Percentiles rank a stretch among this genome's conserved stretches.
Evolutionary conservation across 2,113 vertebrate genomes (phyloP).

Genomic region (Tragelaphus strepsiceros): DNA sequence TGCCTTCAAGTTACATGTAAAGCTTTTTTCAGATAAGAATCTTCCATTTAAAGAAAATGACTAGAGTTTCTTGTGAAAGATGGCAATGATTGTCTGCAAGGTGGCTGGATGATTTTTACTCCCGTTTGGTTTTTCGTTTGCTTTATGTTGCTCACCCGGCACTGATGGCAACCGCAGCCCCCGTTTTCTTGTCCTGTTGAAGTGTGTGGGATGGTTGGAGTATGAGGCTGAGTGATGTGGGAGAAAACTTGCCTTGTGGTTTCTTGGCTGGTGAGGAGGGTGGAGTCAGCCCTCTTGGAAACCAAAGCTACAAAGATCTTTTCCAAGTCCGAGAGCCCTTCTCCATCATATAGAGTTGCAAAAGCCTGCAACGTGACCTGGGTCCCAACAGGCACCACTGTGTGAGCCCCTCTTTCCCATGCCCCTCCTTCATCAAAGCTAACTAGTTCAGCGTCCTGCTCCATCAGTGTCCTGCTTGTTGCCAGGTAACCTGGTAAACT

Average conservation of each 20-base stretch:
- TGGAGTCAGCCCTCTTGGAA: neutral
- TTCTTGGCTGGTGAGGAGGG: neutral
- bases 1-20: neutral
- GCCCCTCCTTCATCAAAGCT: neutral
- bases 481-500: no score
- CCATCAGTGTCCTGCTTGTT: neutral
- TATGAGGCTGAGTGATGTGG: no score
- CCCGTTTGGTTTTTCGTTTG: neutral
- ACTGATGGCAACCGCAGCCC: neutral
- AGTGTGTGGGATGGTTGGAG: neutral
- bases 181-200: neutral
- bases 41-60: conserved; percentile 36
- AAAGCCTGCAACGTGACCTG: neutral
- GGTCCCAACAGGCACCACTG: accelerated
- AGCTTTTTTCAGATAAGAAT: neutral
- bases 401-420: neutral
- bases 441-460: neutral
- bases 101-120: neutral
- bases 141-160: neutral
- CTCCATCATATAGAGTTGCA: accelerated
- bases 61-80: neutral
- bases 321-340: neutral
- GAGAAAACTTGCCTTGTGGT: neutral
- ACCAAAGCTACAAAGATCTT: neutral
- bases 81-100: neutral